phyloP scores from a whole-genome alignment of 2,113 vertebrate genomes.

The Ophiodon elongatus region DNA sequence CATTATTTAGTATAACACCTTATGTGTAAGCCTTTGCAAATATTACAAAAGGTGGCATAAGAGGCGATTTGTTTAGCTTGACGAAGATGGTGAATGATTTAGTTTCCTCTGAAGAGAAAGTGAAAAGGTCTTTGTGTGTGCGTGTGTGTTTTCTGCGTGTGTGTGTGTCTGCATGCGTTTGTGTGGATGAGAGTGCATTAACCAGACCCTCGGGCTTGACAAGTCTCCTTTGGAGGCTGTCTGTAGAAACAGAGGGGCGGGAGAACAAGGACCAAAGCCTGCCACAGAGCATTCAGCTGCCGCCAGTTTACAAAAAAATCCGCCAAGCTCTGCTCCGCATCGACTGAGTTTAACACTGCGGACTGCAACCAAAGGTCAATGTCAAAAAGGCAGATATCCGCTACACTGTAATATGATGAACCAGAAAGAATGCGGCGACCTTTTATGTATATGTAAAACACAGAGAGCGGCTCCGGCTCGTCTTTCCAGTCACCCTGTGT shows the following conservation, averaged over 20 bases:
- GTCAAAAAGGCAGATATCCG: conserved; percentile 32
- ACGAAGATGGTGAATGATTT: conserved; percentile 44
- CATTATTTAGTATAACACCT: conserved; percentile 62
- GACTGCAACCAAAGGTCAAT: conserved; percentile 53
- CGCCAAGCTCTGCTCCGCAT: conserved; percentile 46
- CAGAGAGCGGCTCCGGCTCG: conserved; percentile 26
- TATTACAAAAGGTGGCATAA: conserved; percentile 20
- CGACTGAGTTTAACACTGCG: conserved; percentile 16
- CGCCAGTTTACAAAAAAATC: conserved; percentile 45
- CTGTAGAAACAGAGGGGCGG: conserved; percentile 14
- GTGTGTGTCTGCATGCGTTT: conserved; percentile 13
- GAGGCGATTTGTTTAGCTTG: conserved; percentile 34
- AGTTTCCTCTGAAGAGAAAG: conserved; percentile 32
- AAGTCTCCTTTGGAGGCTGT: conserved; percentile 37
- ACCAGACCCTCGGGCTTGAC: conserved; percentile 57
- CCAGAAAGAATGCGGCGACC: background rate
- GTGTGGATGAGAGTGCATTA: conserved; percentile 51
- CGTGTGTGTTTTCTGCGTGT: conserved; percentile 26
- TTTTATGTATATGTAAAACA: conserved; percentile 36
- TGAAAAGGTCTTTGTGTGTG: conserved; percentile 48
- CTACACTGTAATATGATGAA: conserved; percentile 46
- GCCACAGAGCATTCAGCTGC: conserved; percentile 49
- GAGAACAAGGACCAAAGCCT: conserved; percentile 42
- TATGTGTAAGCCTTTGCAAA: conserved; percentile 37
- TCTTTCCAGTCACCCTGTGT: conserved; percentile 35